phyloP scores from a whole-genome alignment of 2,797 vertebrate species.

The Falco cherrug region DNA sequence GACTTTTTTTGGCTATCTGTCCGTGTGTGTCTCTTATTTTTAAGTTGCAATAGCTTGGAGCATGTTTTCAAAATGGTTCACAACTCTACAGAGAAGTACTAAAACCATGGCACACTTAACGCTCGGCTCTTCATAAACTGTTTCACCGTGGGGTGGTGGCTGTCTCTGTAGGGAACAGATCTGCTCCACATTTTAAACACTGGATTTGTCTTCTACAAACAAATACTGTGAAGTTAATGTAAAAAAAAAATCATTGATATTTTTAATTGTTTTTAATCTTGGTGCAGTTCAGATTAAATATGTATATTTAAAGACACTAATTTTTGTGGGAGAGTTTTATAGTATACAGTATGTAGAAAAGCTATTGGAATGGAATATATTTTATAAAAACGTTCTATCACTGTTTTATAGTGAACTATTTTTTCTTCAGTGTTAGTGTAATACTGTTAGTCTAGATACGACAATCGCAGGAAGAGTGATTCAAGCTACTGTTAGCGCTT shows the following conservation, averaged over 20 bases:
- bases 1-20: conserved; percentile 48
- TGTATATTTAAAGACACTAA: conserved; percentile 73
- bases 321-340: conserved; percentile 73
- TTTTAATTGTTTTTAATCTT: conserved; percentile 71
- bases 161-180: conserved; percentile 18
- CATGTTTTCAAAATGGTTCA: conserved; percentile 55
- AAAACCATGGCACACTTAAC: conserved; percentile 56
- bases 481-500: conserved; percentile 32
- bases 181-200: conserved; percentile 71
- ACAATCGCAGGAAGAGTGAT: conserved; percentile 73
- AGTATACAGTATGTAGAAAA: conserved; percentile 71
- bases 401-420: conserved; percentile 74
- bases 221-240: conserved; percentile 77
- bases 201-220: conserved; percentile 75
- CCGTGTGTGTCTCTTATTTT: conserved; percentile 35
- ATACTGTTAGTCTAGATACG: conserved; percentile 66
- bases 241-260: conserved; percentile 64
- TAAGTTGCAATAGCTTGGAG: conserved; percentile 62
- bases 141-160: conserved; percentile 31
- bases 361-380: conserved; percentile 67
- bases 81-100: conserved; percentile 58
- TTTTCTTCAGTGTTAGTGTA: conserved; percentile 65
- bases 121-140: conserved; percentile 48
- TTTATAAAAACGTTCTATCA: conserved; percentile 74
- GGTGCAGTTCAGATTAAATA: conserved; percentile 64